phyloP scores from a whole-genome alignment of 2,888 invertebrate genomes.

The Celastrina argiolus region DNA sequence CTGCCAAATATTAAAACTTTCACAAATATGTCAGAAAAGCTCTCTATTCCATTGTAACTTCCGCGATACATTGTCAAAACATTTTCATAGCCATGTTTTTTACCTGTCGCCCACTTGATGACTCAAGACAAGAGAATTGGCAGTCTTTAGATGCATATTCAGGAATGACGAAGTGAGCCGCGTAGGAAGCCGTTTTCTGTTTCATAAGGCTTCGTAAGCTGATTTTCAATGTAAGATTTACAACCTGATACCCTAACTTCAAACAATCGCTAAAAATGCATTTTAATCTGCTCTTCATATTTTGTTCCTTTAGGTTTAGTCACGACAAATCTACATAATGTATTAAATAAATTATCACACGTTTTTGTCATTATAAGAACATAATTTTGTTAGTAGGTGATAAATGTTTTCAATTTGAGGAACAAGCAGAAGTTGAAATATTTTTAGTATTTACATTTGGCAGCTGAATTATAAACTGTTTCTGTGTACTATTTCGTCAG shows the following conservation, averaged over 20 bases:
- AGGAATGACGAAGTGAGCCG: slow-evolving; percentile 14
- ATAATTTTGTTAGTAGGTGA: slow-evolving; percentile 9
- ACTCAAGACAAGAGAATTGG: slow-evolving; percentile 12
- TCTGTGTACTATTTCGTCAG: neutral
- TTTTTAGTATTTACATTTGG: neutral
- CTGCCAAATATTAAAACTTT: no score
- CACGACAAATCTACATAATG: slow-evolving; percentile 4
- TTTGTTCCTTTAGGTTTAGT: neutral
- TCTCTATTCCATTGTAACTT: neutral
- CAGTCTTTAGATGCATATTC: neutral
- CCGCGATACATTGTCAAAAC: neutral
- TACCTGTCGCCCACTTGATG: neutral
- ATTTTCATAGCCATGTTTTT: neutral
- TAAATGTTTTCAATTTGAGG: neutral
- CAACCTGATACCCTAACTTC: neutral
- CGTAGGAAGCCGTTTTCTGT: slow-evolving; percentile 9
- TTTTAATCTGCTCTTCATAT: neutral
- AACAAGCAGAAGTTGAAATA: neutral
- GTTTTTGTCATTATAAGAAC: slow-evolving; percentile 9
- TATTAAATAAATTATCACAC: slow-evolving; percentile 7
- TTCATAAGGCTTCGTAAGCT: neutral
- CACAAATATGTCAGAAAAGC: no score
- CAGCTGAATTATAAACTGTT: slow-evolving; percentile 7
- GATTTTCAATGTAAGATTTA: neutral
- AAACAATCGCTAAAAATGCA: neutral